phyloP scores from a whole-genome alignment of 2,888 invertebrate species.

The Argyra leucocephala region DNA sequence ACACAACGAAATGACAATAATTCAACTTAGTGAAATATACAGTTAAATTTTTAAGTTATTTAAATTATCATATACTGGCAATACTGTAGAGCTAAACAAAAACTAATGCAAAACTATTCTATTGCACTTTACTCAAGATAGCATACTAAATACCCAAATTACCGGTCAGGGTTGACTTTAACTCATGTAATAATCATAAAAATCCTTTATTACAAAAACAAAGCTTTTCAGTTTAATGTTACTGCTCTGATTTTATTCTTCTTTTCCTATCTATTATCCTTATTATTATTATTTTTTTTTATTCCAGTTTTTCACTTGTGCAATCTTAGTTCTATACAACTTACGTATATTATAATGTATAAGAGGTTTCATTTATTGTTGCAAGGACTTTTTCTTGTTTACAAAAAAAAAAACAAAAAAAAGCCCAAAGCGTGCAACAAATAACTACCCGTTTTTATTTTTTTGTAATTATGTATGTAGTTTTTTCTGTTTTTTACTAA shows the following conservation, averaged over 20 bases:
- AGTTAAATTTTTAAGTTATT: no score
- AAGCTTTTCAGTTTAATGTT: background rate
- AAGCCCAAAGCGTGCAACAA: constrained; percentile 3
- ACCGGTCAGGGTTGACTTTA: constrained; percentile 1
- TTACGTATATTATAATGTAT: no score
- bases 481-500: no score
- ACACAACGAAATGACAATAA: no score
- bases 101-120: background rate
- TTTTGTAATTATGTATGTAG: no score
- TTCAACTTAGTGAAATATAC: no score
- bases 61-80: no score
- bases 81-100: no score
- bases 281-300: background rate
- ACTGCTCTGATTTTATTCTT: background rate
- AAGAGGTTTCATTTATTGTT: background rate
- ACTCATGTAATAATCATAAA: constrained; percentile 6
- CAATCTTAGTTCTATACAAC: no score
- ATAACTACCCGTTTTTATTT: background rate
- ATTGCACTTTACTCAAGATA: background rate
- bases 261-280: background rate
- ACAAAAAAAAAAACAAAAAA: background rate
- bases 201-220: background rate
- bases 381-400: background rate
- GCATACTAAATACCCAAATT: constrained; percentile 3
- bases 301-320: background rate